phyloP scores from a whole-genome alignment of 2,888 invertebrate species.

The Candidula unifasciata region DNA sequence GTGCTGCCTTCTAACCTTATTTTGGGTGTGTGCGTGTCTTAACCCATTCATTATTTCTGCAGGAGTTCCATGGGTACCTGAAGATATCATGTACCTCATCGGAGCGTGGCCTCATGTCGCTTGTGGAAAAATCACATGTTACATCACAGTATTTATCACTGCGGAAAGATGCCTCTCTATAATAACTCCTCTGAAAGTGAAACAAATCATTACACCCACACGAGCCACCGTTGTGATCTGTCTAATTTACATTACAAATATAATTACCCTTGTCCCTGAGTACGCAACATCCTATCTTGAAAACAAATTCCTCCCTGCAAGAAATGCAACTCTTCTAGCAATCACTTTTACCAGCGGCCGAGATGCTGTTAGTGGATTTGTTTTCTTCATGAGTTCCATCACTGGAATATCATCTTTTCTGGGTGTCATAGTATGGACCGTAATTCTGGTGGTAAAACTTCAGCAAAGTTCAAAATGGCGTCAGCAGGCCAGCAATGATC shows the following conservation, averaged over 20 bases:
- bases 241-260: background rate
- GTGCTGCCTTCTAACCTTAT: too few species aligned
- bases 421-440: too few species aligned
- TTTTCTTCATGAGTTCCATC: background rate
- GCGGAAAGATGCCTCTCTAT: conserved; percentile 12
- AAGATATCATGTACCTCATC: background rate
- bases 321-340: too few species aligned
- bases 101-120: too few species aligned
- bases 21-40: too few species aligned
- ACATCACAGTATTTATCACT: conserved; percentile 21
- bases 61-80: background rate
- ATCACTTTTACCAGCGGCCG: background rate
- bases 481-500: background rate
- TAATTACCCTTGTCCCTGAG: background rate
- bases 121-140: conserved; percentile 29
- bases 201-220: too few species aligned
- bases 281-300: conserved; percentile 1
- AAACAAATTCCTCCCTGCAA: background rate
- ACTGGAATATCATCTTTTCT: background rate
- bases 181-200: too few species aligned
- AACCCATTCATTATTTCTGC: too few species aligned
- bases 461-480: too few species aligned
- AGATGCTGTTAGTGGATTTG: background rate
- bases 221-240: background rate
- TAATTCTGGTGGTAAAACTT: too few species aligned